Evolutionary conservation across 2,797 vertebrate species (phyloP).

Genomic region (Nannoperca australis): DNA sequence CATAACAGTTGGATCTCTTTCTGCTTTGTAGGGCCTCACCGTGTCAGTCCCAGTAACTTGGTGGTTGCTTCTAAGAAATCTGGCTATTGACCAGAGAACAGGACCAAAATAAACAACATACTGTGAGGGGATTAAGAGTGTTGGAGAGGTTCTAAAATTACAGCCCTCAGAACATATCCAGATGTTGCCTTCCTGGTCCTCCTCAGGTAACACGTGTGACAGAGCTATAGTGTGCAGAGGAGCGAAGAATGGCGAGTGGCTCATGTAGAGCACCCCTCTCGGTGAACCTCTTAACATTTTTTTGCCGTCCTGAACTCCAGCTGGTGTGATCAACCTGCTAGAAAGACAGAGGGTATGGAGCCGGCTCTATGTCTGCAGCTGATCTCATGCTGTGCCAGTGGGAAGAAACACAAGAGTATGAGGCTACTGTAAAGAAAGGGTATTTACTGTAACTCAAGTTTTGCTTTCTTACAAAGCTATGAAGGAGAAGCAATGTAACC

Average conservation of each 20-base stretch:
- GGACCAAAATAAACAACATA: slow-evolving; percentile 79
- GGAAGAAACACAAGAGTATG: background rate
- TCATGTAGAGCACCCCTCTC: slow-evolving; percentile 35
- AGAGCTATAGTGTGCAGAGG: slow-evolving; percentile 42
- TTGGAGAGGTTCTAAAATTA: slow-evolving; percentile 76
- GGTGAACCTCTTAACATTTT: slow-evolving; percentile 38
- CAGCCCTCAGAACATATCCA: slow-evolving; percentile 77
- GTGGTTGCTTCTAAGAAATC: slow-evolving; percentile 71
- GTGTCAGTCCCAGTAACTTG: slow-evolving; percentile 61
- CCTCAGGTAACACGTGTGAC: slow-evolving; percentile 71
- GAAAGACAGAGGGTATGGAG: slow-evolving; percentile 27
- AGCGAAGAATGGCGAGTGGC: slow-evolving; percentile 4
- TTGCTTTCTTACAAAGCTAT: background rate
- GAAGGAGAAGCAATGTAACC: background rate
- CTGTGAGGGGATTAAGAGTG: slow-evolving; percentile 74
- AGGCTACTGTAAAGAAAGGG: background rate
- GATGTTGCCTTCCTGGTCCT: slow-evolving; percentile 73
- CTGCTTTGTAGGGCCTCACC: slow-evolving; percentile 44
- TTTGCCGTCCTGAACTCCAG: slow-evolving; percentile 43
- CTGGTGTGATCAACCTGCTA: slow-evolving; percentile 48
- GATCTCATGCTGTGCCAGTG: slow-evolving; percentile 3
- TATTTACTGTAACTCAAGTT: background rate
- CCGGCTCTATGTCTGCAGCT: slow-evolving; percentile 19
- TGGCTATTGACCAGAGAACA: slow-evolving; percentile 71
- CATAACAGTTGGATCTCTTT: slow-evolving; percentile 25